Evolutionary conservation across 2,888 invertebrate genomes (phyloP).

Genomic region (Rhagonycha fulva): DNA sequence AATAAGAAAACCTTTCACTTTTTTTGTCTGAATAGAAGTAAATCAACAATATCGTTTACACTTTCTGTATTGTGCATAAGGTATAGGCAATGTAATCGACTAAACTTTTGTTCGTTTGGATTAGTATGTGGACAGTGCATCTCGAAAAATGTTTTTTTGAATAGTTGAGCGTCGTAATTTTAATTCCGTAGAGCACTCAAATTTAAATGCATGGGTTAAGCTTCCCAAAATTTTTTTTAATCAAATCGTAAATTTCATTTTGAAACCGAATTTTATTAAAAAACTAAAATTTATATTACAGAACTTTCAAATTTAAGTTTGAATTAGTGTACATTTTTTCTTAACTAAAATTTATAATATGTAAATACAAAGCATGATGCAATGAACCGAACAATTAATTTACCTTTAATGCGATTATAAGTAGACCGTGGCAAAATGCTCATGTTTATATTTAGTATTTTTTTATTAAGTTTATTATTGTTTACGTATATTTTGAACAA

Average conservation of each 20-base stretch:
- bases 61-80: neutral
- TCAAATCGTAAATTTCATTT: too few species aligned
- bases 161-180: neutral
- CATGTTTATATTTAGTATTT: neutral
- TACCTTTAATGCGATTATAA: neutral
- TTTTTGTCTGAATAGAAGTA: neutral
- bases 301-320: neutral
- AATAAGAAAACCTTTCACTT: conserved; percentile 2
- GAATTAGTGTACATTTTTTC: neutral
- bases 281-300: too few species aligned
- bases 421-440: neutral
- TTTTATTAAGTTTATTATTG: neutral
- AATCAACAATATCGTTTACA: neutral
- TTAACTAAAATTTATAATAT: neutral
- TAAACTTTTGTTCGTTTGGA: neutral
- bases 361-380: neutral
- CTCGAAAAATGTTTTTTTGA: neutral
- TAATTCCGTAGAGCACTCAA: neutral
- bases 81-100: neutral
- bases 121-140: neutral
- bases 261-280: too few species aligned
- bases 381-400: neutral
- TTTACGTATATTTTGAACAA: neutral
- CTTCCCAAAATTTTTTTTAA: too few species aligned
- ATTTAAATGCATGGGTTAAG: neutral